These are phyloP conservation scores for Amniataba percoides DNA, from an alignment of 2,797 vertebrate genomes.

Conservation along the genomic window DNA sequence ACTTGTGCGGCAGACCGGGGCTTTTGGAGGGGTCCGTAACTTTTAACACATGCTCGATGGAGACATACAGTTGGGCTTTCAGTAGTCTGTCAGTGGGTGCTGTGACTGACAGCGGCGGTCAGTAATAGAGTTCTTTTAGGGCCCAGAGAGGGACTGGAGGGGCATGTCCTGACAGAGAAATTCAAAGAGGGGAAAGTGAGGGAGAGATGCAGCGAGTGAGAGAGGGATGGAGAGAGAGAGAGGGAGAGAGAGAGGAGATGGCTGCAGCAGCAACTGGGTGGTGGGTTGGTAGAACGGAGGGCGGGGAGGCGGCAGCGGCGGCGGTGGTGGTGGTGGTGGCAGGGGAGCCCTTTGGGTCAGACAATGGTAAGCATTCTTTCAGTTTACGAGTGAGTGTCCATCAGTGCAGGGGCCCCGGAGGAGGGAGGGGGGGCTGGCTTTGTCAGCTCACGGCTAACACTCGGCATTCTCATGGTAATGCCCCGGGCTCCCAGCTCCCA, in stretches of 20 bases:
- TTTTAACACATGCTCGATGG: slow-evolving; percentile 73
- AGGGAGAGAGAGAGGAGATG: slow-evolving; percentile 68
- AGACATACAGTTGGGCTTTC: slow-evolving; percentile 79
- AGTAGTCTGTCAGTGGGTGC: slow-evolving; percentile 72
- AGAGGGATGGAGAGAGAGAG: slow-evolving; percentile 67
- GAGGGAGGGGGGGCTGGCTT: slow-evolving; percentile 89
- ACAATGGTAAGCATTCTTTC: slow-evolving; percentile 95
- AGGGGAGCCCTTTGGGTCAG: slow-evolving; percentile 87
- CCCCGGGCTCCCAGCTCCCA: slow-evolving; percentile 90
- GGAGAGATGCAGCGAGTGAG: slow-evolving; percentile 66
- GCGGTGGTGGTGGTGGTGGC: slow-evolving; percentile 78
- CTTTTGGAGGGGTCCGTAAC: slow-evolving; percentile 49
- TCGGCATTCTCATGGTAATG: slow-evolving; percentile 97
- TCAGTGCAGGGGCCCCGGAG: slow-evolving; percentile 90
- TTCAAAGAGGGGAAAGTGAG: slow-evolving; percentile 76
- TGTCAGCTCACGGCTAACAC: slow-evolving; percentile 93
- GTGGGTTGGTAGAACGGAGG: slow-evolving; percentile 82
- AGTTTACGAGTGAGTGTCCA: slow-evolving; percentile 98
- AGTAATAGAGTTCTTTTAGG: slow-evolving; percentile 84
- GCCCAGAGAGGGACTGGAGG: slow-evolving; percentile 75
- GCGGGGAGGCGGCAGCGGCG: slow-evolving; percentile 67
- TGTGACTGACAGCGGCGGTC: slow-evolving; percentile 79
- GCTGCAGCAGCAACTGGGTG: slow-evolving; percentile 82
- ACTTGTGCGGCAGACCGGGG: slow-evolving; percentile 27
- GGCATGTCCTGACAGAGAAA: slow-evolving; percentile 74